Evolutionary conservation across 2,888 invertebrate species (phyloP).

Genomic region (Mechanitis messenoides): DNA sequence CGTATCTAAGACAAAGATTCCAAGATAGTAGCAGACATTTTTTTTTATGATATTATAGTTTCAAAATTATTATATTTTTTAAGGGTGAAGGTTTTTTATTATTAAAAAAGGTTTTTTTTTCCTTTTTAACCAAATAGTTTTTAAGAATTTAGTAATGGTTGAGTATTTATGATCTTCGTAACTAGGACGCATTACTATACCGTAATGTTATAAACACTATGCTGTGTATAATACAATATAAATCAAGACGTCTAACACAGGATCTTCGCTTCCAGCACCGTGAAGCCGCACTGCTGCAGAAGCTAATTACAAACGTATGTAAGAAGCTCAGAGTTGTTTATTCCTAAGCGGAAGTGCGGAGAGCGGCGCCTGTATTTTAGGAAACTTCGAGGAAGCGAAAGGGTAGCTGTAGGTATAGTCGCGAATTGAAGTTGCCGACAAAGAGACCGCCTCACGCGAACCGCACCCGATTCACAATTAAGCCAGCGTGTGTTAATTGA

Average conservation of each 20-base stretch:
- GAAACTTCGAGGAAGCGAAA: conserved; percentile 68
- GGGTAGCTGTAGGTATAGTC: conserved; percentile 35
- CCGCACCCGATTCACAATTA: conserved; percentile 72
- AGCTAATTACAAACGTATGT: conserved; percentile 44
- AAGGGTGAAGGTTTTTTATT: background rate
- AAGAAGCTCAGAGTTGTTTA: conserved; percentile 44
- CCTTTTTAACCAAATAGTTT: background rate
- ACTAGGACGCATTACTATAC: no score
- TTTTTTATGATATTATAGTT: conserved; percentile 21
- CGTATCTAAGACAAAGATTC: conserved; percentile 62
- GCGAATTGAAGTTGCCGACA: conserved; percentile 67
- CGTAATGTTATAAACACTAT: no score
- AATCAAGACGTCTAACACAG: conserved; percentile 51
- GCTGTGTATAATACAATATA: conserved; percentile 5
- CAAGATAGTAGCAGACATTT: conserved; percentile 58
- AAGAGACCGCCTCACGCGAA: conserved; percentile 74
- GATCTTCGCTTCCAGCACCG: conserved; percentile 69
- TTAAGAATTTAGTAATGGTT: no score
- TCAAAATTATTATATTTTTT: conserved; percentile 4
- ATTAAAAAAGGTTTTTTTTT: background rate
- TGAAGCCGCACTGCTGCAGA: conserved; percentile 55
- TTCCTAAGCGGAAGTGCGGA: conserved; percentile 38
- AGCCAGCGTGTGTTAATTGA: conserved; percentile 75
- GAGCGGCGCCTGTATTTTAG: conserved; percentile 71
- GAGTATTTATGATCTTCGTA: no score